phyloP scores from a whole-genome alignment of 2,797 vertebrate genomes.

The Xerus rutilus region DNA sequence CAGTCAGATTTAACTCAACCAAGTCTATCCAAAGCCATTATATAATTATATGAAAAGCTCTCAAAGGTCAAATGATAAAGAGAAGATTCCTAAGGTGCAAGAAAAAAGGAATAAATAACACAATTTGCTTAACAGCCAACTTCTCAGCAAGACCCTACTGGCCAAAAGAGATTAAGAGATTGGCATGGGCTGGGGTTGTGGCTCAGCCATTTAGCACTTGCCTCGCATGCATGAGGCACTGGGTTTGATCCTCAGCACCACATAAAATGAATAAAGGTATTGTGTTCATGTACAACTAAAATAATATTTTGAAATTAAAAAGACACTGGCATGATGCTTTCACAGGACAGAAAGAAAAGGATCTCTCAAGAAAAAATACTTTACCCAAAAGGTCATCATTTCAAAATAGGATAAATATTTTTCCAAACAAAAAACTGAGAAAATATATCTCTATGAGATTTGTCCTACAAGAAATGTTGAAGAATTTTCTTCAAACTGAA shows the following conservation, averaged over 20 bases:
- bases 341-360: background rate
- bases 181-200: too few relatives aligned
- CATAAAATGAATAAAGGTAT: too few relatives aligned
- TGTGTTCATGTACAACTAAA: too few relatives aligned
- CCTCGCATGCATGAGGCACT: too few relatives aligned
- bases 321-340: background rate
- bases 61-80: background rate
- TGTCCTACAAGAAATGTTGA: background rate
- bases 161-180: background rate
- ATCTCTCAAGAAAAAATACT: background rate
- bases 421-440: background rate
- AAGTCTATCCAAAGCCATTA: background rate
- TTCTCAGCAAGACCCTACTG: background rate
- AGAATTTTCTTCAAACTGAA: background rate
- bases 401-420: background rate
- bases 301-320: too few relatives aligned
- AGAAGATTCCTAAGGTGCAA: background rate
- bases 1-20: background rate
- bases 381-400: background rate
- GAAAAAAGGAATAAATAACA: background rate
- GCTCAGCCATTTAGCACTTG: too few relatives aligned
- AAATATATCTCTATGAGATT: too few relatives aligned
- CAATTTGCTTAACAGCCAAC: too few relatives aligned
- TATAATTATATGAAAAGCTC: too few relatives aligned
- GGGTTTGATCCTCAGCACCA: too few relatives aligned